phyloP scores from a whole-genome alignment of 2,113 vertebrate species.

The Erythrocebus patas region DNA sequence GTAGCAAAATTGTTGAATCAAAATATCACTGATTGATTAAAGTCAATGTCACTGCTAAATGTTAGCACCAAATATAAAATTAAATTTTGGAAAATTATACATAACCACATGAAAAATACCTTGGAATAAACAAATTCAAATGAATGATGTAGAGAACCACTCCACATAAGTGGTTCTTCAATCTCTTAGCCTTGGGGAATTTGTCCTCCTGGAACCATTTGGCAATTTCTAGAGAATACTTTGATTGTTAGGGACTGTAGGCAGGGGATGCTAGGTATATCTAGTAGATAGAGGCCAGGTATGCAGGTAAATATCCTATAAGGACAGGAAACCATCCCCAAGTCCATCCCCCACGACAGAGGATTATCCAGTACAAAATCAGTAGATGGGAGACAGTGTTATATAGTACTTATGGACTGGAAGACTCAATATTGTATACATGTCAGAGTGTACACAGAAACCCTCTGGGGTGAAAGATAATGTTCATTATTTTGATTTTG shows the following conservation, averaged over 20 bases:
- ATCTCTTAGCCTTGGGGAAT: background rate
- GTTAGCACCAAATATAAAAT: background rate
- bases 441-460: background rate
- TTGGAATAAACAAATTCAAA: background rate
- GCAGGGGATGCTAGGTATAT: background rate
- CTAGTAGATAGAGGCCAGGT: background rate
- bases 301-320: background rate
- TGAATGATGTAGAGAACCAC: background rate
- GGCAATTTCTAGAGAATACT: background rate
- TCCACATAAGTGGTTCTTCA: background rate
- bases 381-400: background rate
- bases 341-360: background rate
- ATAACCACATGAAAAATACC: background rate
- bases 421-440: background rate
- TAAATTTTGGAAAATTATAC: background rate
- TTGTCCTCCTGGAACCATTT: rapidly evolving
- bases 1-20: background rate
- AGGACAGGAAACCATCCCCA: background rate
- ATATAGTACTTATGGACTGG: background rate
- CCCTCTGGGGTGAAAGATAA: background rate
- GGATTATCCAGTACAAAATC: background rate
- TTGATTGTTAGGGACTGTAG: background rate
- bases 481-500: background rate
- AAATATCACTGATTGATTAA: background rate
- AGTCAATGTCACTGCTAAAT: background rate